These are phyloP conservation scores for Phaethon lepturus DNA, from an alignment of 2,113 vertebrate genomes.

Conservation along the genomic window DNA sequence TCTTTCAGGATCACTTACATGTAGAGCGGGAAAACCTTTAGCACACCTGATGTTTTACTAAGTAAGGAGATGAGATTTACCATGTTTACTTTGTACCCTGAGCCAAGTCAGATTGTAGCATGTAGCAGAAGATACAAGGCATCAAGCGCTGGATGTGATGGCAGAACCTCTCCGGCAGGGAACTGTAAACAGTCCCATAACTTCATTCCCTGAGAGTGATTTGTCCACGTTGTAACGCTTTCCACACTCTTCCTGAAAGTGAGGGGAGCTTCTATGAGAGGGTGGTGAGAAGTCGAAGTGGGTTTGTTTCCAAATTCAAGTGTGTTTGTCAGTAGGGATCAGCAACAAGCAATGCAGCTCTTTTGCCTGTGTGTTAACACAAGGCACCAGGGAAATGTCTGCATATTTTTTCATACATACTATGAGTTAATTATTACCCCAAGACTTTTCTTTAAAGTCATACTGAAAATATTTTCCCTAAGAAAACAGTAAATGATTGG, in stretches of 20 bases:
- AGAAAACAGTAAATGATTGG: slow-evolving; percentile 51
- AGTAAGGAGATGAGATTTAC: slow-evolving; percentile 16
- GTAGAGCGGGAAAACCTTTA: not conserved
- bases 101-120: not conserved
- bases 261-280: not conserved
- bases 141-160: not conserved
- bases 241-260: not conserved
- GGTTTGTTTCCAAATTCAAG: not conserved
- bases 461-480: slow-evolving; percentile 51
- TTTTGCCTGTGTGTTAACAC: slow-evolving; percentile 41
- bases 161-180: not conserved
- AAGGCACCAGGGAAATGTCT: slow-evolving; percentile 44
- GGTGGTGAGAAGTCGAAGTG: not conserved
- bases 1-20: not conserved
- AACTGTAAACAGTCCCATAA: not conserved
- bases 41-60: not conserved
- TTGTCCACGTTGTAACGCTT: not conserved
- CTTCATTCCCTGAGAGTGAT: not conserved
- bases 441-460: slow-evolving; percentile 44
- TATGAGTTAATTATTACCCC: slow-evolving; percentile 53
- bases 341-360: not conserved
- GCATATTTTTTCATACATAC: not conserved
- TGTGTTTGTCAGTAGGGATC: slow-evolving; percentile 29
- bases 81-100: not conserved
- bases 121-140: not conserved